Evolutionary conservation across 1,140 invertebrate genomes (phyloP).

Genomic region (Bombus cullumanus): DNA sequence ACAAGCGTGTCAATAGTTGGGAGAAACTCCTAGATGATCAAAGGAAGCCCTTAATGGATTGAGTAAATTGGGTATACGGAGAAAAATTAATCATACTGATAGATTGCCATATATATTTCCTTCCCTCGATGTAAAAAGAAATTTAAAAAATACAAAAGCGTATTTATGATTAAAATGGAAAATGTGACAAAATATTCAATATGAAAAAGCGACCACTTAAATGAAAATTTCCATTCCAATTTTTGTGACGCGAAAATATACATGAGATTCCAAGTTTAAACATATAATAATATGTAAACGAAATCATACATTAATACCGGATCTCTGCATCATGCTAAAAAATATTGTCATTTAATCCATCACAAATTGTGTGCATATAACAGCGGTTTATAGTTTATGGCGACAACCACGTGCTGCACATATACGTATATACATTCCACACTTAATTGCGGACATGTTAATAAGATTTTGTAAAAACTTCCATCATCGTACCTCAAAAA

Average conservation of each 20-base stretch:
- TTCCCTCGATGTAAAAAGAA: background rate
- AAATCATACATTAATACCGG: background rate
- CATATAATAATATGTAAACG: background rate
- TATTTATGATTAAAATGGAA: background rate
- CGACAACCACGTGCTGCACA: background rate
- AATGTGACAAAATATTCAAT: background rate
- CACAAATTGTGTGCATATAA: background rate
- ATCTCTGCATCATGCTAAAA: background rate
- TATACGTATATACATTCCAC: background rate
- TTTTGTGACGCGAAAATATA: background rate
- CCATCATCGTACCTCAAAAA: background rate
- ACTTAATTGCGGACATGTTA: background rate
- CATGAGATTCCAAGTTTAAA: background rate
- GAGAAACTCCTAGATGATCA: background rate
- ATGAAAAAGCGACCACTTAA: background rate
- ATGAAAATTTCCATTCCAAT: background rate
- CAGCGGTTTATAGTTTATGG: background rate
- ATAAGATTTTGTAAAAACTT: conserved; percentile 3
- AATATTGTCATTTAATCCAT: conserved; percentile 30
- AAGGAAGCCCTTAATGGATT: background rate
- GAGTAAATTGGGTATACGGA: background rate
- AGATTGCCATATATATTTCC: background rate
- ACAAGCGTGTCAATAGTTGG: background rate
- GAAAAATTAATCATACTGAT: background rate
- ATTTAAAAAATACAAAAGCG: background rate